Conservation (phyloP, 2,888 invertebrate genomes). For the Agonopterix heracliana region DNA sequence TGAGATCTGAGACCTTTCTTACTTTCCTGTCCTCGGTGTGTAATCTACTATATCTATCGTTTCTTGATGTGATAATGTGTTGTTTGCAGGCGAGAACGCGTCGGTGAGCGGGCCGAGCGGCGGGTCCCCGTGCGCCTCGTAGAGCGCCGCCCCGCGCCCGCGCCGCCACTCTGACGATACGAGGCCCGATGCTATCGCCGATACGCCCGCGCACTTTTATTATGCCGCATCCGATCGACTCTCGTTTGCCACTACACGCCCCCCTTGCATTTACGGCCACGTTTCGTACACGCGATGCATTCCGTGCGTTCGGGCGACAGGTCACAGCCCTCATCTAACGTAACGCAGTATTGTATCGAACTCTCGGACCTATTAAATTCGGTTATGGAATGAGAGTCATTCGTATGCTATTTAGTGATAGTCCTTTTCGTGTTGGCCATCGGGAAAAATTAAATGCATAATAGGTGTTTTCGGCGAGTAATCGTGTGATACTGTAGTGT, state of each 20-base stretch:
- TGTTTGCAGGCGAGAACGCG: slow-evolving; percentile 37
- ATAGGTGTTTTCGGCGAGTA: slow-evolving; percentile 66
- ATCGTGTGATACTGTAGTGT: slow-evolving; percentile 69
- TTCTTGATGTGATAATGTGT: neutral
- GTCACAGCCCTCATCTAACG: neutral
- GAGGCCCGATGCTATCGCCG: slow-evolving; percentile 11
- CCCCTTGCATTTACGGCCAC: slow-evolving; percentile 16
- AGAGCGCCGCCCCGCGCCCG: slow-evolving; percentile 19
- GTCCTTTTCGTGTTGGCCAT: slow-evolving; percentile 59
- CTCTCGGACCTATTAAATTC: slow-evolving; percentile 8
- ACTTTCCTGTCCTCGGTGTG: too few species aligned
- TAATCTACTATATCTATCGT: too few species aligned
- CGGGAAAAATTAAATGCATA: slow-evolving; percentile 61
- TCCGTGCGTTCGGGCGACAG: slow-evolving; percentile 10
- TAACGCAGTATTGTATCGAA: neutral
- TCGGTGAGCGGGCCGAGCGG: slow-evolving; percentile 39
- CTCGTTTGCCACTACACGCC: slow-evolving; percentile 4
- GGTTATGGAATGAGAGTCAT: slow-evolving; percentile 28
- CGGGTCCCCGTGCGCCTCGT: slow-evolving; percentile 46
- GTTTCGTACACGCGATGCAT: slow-evolving; percentile 11
- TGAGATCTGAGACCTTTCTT: too few species aligned
- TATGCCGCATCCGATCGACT: slow-evolving; percentile 9
- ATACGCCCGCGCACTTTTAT: slow-evolving; percentile 9
- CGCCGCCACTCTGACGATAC: slow-evolving; percentile 4
- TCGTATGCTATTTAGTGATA: slow-evolving; percentile 55